A percentile compares a stretch with the other conserved stretches of the same genome.
Evolutionary conservation across 2,113 vertebrate species (phyloP).

Genomic region (Salvelinus namaycush): DNA sequence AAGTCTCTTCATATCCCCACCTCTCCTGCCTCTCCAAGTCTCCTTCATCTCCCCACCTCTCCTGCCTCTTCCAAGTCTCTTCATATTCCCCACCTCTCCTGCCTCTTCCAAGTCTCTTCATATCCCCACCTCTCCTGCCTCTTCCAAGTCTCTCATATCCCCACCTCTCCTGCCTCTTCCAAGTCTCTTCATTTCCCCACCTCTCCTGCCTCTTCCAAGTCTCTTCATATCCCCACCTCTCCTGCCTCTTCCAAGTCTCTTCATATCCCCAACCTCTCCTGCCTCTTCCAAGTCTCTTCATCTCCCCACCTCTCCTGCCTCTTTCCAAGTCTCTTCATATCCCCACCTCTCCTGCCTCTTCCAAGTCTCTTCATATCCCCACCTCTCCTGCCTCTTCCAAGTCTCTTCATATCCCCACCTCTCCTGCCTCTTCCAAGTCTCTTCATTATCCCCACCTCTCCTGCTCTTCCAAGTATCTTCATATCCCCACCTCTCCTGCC

Average conservation of each 20-base stretch:
- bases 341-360: too few species aligned
- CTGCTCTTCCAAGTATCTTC: neutral
- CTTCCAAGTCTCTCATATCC: neutral
- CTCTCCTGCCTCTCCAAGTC: constrained; percentile 8
- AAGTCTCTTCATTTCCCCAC: constrained; percentile 1
- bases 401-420: neutral
- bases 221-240: constrained; percentile 17
- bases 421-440: neutral
- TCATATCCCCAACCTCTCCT: constrained; percentile 11
- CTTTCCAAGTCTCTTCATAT: too few species aligned
- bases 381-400: constrained; percentile 28
- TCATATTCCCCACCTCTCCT: neutral
- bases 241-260: neutral
- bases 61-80: constrained; percentile 27
- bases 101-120: neutral
- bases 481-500: constrained; percentile 16
- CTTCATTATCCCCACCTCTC: too few species aligned
- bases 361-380: constrained; percentile 15
- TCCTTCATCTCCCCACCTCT: too few species aligned
- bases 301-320: neutral
- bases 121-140: constrained; percentile 16
- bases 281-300: constrained; percentile 20
- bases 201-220: neutral
- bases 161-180: constrained; percentile 21
- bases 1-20: constrained; percentile 2